These are phyloP conservation scores for Adelphocoris suturalis DNA, from an alignment of 2,888 invertebrate genomes.

Conservation along the genomic window DNA sequence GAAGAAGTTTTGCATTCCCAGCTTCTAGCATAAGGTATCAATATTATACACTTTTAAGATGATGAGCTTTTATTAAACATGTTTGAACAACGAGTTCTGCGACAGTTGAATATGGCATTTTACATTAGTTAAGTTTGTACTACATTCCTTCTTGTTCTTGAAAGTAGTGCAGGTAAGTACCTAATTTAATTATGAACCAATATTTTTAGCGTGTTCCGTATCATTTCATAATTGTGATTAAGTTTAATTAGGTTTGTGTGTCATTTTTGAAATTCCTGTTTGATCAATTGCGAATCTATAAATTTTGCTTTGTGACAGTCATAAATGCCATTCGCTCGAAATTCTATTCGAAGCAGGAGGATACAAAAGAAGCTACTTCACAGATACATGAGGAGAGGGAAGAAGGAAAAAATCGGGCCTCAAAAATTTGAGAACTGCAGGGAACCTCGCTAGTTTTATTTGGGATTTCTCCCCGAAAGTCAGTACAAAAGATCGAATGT, in stretches of 20 bases:
- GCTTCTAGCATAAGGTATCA: not conserved
- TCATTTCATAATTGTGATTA: not conserved
- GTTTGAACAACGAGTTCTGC: slow-evolving; percentile 17
- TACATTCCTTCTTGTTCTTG: not conserved
- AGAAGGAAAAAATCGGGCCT: not conserved
- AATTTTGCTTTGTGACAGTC: not conserved
- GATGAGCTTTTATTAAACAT: slow-evolving; percentile 51
- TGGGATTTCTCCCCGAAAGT: slow-evolving; percentile 35
- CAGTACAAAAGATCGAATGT: slow-evolving; percentile 36
- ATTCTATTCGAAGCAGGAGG: too few relatives aligned
- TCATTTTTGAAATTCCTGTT: not conserved
- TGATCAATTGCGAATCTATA: too few relatives aligned
- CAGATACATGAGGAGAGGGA: not conserved
- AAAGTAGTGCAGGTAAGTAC: not conserved
- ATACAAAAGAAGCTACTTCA: too few relatives aligned
- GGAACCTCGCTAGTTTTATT: slow-evolving; percentile 27
- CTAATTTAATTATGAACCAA: not conserved
- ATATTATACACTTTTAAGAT: slow-evolving; percentile 13
- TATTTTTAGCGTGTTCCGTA: not conserved
- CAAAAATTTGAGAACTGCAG: not conserved
- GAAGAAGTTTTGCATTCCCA: not conserved
- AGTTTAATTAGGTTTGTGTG: too few relatives aligned
- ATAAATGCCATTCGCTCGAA: too few relatives aligned
- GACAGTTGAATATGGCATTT: not conserved
- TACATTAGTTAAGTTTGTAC: not conserved